Percentiles rank a stretch among this genome's conserved stretches.
phyloP scores from a whole-genome alignment of 2,113 vertebrate genomes.

The Lucifuga dentata region DNA sequence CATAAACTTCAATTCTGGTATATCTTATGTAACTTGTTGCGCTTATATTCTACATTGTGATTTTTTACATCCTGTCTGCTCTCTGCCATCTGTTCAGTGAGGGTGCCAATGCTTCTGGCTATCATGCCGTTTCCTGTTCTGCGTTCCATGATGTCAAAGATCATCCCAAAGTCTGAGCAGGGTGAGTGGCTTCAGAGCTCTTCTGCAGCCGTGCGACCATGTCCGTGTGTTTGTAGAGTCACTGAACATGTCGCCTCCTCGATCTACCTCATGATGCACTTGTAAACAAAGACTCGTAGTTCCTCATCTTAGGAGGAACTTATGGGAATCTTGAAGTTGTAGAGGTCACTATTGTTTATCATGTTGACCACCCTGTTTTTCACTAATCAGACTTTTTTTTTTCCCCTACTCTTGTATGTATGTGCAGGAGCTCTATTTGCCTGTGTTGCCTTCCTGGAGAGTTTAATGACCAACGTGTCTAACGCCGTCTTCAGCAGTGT shows the following conservation, averaged over 20 bases:
- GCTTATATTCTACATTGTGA: background rate
- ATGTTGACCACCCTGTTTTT: too few species aligned
- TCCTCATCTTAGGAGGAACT: constrained; percentile 9
- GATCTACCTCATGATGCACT: constrained; percentile 1
- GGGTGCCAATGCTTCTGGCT: constrained; percentile 85
- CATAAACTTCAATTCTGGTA: background rate
- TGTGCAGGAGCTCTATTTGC: constrained; percentile 92
- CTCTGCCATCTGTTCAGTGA: constrained; percentile 79
- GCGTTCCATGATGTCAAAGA: constrained; percentile 94
- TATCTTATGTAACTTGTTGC: too few species aligned
- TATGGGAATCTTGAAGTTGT: background rate
- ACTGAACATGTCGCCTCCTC: constrained; percentile 11
- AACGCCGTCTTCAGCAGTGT: constrained; percentile 84
- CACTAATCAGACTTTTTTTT: background rate
- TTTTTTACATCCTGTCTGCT: background rate
- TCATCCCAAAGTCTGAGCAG: constrained; percentile 88
- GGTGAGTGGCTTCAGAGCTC: constrained; percentile 82
- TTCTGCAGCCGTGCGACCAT: background rate
- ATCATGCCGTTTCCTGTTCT: constrained; percentile 91
- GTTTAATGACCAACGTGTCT: constrained; percentile 77
- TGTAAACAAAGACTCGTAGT: constrained; percentile 17
- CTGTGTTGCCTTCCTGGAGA: constrained; percentile 90
- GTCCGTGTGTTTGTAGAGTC: constrained; percentile 47
- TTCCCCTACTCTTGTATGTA: background rate
- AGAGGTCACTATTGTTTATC: too few species aligned